phyloP scores from a whole-genome alignment of 2,888 invertebrate genomes.

The Agonopterix subpropinquella region DNA sequence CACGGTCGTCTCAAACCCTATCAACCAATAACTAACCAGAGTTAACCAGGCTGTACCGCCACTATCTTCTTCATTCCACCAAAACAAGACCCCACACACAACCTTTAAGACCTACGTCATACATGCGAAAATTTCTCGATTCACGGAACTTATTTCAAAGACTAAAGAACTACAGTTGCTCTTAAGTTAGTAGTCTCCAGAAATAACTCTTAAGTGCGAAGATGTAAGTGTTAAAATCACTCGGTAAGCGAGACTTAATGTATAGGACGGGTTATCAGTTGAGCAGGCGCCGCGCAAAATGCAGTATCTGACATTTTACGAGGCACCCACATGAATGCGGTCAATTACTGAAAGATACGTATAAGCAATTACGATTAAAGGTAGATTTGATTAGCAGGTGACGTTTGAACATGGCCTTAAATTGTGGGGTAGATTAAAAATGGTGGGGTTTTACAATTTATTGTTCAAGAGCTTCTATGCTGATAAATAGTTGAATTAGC shows the following conservation, averaged over 20 bases:
- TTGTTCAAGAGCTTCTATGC: no score
- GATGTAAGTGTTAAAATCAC: no score
- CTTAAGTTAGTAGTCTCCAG: no score
- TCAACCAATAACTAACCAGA: constrained; percentile 1
- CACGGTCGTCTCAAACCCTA: neutral
- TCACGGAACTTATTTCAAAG: no score
- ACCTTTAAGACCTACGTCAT: no score
- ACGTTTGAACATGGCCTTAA: neutral
- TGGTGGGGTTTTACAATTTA: no score
- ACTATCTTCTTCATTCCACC: constrained; percentile 6
- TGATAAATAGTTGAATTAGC: no score
- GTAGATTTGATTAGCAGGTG: constrained; percentile 6
- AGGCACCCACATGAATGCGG: constrained; percentile 8
- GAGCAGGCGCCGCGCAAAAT: constrained; percentile 18
- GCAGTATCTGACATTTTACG: constrained; percentile 20
- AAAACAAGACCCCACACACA: no score
- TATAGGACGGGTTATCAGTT: constrained; percentile 10
- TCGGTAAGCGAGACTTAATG: neutral
- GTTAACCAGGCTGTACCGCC: neutral
- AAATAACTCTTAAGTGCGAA: no score
- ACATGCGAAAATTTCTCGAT: no score
- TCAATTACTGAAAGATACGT: constrained; percentile 17
- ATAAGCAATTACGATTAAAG: constrained; percentile 5
- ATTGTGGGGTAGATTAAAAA: no score
- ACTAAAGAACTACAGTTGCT: no score